Evolutionary conservation across 2,113 vertebrate genomes (phyloP), one percentile per base, ranked within the genome.

Genomic region (Ascaphus truei): DNA sequence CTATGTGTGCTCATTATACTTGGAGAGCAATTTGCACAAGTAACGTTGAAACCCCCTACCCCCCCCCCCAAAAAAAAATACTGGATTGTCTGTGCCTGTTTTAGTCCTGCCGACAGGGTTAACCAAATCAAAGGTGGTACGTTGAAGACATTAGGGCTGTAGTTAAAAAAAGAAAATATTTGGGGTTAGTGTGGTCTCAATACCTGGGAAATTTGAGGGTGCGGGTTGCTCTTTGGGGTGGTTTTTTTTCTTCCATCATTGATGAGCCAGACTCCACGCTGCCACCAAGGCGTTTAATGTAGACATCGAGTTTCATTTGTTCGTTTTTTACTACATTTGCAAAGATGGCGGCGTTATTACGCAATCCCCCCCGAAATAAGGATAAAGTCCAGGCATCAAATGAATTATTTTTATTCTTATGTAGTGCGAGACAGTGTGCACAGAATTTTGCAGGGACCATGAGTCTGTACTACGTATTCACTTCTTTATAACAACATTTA

Each of bases 81-180:
- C 62, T 75, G 59, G 59, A 47, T 79, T 25, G 66, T 76, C 80
- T 79, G 67, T 80, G 76, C 72, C 73, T 72, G 55, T 75, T 78
- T 74, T 68, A n/a, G 69, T 58, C 61, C 27, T 53, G 45, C 61
- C 27, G 51, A 7, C 34, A 31, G 34, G 56, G 56, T 20, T 58
- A 39, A 39, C 22, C 31, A 23, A 58, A 58, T 58, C n/a, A 7
- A 58, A 58, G 56, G 7, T 37, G 37, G 39, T 56, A 56, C 18
- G n/a, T 34, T 33, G n/a, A 18, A 20, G 20, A 11, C 23, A 57
- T 10, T 25, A 22, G 20, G 18, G 18, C 22, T 25, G 39, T 58
- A 58, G 31, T 37, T 11, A 34, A 39, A 39, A 39, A 58, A 39
- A 33, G 33, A 25, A 39, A 58, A 36, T 22, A 22, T 22, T 58